Base-by-base conservation (phyloP, 2,888 invertebrate species). In the Luperina testacea region DNA sequence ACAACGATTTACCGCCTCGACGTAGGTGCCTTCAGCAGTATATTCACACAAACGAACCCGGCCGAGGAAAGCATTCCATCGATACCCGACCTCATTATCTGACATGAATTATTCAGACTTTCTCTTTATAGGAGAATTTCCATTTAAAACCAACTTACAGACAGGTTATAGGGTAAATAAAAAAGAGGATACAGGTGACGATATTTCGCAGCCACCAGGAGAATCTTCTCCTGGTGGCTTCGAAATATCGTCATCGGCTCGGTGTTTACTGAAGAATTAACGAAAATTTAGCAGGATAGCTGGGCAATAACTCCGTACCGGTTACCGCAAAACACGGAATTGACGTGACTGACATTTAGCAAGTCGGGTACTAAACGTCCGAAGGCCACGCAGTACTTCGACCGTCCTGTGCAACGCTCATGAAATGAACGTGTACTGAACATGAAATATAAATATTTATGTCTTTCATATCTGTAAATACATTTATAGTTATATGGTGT, bases 271-370 rank as follows among this genome's bases (percentile, higher is more conserved):
- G 87, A 80, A 83, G 88, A 89, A 91, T 91, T 93, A 91, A 90
- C 89, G 87, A 91, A 81, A 90, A 89, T 90, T 92, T 90, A 77
- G 86, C 89, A 89, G 88, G 89, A 92, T 90, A 90, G 89, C 90
- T 85, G 82, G 85, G 87, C 89, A 92, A 92, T 92, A 90, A 89
- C 89, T 91, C 88, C 90, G 95, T 94, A 92, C 95, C 94, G 92
- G 95, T 94, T 94, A 94, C 92, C 88, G 90, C 86, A 87, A 88
- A 91, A 91, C 93, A 91, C 94, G 90, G 88, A 90, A 89, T 92
- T 95, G 92, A 92, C 95, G 95, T 95, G 95, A 93, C 94, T 94
- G 92, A 92, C 92, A 92, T 93, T 93, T 92, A 91, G 90, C 90
- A 91, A 91, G 88, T 90, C 85, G 72, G 85, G 88, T 88, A 92